Evolutionary conservation across 2,888 invertebrate species (phyloP), one percentile per base, ranked within the genome.

Genomic region (Melipona beecheii): DNA sequence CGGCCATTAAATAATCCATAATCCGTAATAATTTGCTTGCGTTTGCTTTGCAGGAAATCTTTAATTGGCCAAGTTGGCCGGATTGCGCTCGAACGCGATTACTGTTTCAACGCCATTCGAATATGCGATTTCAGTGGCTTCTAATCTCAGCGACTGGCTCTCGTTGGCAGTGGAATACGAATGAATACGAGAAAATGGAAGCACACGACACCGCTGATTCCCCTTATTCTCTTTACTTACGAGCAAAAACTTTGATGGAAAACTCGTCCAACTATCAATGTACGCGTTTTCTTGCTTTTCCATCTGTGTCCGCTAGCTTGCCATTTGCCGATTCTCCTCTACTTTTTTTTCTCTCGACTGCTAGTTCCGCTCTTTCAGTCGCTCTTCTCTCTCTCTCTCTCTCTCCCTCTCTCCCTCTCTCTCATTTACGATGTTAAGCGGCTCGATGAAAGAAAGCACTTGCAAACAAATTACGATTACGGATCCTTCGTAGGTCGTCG

Each of bases 391-490:
- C 58, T n/a, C 17, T 49, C 43, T 65, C 60, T 17, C 19, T 24
- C 74, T 24, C 19, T n/a, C 17, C 50, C 43, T 65, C 13, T 17
- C 64, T 31, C 15, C 13, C 58, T 27, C 15, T 19, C 13, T 62
- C 52, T 58, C 70, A 70, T 72, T 81, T 83, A 83, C 78, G 64
- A 87, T 78, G 77, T 73, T 82, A 86, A 82, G 80, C 79, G 71
- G 68, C 66, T 24, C 64, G 58, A 66, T 77, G 76, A 80, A 86
- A 84, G 81, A 36, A 36, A 43, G 77, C 71, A n/a, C 81, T 87
- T 62, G 78, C 81, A 75, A 82, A 88, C 85, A 88, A 88, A 88
- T 88, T 85, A 84, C 72, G 87, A 85, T 88, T 85, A 82, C 85
- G 75, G 78, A 84, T 80, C 78, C 74, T 69, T 64, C 65, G 73